Base-by-base conservation (phyloP, 2,888 invertebrate genomes). In the Tenthredo scrophulariae region DNA sequence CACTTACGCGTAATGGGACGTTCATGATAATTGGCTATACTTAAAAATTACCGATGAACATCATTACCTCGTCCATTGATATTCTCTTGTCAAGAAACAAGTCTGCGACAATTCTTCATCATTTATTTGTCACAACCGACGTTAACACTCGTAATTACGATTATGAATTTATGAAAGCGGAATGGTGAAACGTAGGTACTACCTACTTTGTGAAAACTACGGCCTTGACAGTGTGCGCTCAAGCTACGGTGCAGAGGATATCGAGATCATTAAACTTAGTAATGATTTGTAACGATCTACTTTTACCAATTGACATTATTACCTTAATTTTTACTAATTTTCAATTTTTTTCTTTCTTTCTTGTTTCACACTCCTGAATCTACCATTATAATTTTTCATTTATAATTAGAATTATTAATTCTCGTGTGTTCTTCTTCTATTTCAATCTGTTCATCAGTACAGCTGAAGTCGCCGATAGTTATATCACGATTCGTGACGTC, bases 191-290 rank as follows among this genome's bases (percentile, higher is more conserved):
- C 74, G 40, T 67, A 67, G 2, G 4, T 67, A 67, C 10, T 67
- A 67, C 33, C 22, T 29, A 54, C 26, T 77, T 77, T 77, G 77
- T 77, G 77, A 77, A 77, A 77, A 77, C 77, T 77, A 33, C 50
- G 77, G 15, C 77, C 77, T 77, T 77, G 77, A 77, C 77, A 77
- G 50, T 77, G 77, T 77, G 40, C 33, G 67, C 29, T 67, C 4
- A 43, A 74, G 72, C 22, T 33, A 77, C 54, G 77, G 77, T 77
- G 77, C 50, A 77, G 33, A 77, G 77, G 77, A 77, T 77, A 77
- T 77, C n/a, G 77, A 77, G 77, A 77, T 77, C 77, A 77, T 77
- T 77, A 77, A 37, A 77, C 77, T 29, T 29, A n/a, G 33, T 77
- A 77, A 77, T 54, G 54, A 54, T 50, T 54, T 77, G n/a, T 33